Evolutionary conservation across 2,797 vertebrate species (phyloP).

Genomic region (Corythornis leucogaster): DNA sequence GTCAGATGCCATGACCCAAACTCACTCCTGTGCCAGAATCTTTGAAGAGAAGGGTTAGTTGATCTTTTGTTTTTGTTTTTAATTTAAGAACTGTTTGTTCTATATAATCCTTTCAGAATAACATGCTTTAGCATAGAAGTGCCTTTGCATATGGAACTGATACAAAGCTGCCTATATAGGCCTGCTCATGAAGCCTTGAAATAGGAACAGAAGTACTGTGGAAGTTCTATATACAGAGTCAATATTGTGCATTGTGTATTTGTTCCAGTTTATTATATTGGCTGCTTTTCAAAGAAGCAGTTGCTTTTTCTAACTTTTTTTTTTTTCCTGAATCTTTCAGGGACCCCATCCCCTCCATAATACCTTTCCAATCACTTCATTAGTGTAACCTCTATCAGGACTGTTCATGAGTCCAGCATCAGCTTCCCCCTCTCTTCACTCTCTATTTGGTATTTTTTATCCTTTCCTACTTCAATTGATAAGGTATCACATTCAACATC

Average conservation of each 20-base stretch:
- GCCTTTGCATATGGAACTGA: neutral
- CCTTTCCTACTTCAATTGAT: neutral
- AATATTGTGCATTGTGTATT: neutral
- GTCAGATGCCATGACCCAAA: neutral
- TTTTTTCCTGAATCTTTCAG: neutral
- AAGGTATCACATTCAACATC: neutral
- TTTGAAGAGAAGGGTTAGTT: neutral
- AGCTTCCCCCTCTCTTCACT: neutral
- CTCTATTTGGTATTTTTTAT: neutral
- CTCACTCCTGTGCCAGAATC: neutral
- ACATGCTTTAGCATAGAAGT: neutral
- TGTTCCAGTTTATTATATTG: neutral
- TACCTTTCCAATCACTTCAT: neutral
- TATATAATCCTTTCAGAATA: neutral
- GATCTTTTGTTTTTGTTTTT: no score
- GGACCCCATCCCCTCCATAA: neutral
- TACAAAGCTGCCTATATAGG: neutral
- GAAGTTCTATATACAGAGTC: neutral
- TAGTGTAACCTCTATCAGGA: constrained; percentile 2
- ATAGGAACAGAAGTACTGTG: neutral
- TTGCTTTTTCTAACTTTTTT: neutral
- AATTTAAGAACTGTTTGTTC: neutral
- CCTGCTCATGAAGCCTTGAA: neutral
- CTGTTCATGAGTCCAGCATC: neutral
- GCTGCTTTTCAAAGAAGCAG: neutral